Evolutionary conservation across 2,888 invertebrate genomes (phyloP).

Genomic region (Pheosia gnoma): DNA sequence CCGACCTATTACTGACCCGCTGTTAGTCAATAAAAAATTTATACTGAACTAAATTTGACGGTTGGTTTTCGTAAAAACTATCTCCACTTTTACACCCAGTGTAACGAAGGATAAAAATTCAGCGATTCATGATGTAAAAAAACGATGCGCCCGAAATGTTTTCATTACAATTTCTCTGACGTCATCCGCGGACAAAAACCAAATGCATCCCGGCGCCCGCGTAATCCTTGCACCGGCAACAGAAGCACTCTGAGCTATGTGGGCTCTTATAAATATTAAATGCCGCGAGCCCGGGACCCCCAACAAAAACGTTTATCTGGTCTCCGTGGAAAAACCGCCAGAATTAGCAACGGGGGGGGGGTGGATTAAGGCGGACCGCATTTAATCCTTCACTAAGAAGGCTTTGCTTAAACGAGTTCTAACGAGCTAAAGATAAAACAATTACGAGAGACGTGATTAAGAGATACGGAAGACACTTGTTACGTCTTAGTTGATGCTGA

Average conservation of each 20-base stretch:
- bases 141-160: constrained; percentile 48
- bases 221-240: constrained; percentile 72
- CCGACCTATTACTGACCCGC: too few relatives aligned
- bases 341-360: constrained; percentile 82
- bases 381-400: constrained; percentile 85
- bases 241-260: constrained; percentile 69
- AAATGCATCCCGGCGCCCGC: constrained; percentile 62
- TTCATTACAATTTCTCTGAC: constrained; percentile 62
- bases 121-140: constrained; percentile 34
- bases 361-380: constrained; percentile 82
- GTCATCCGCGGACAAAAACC: constrained; percentile 61
- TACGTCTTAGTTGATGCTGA: constrained; percentile 69
- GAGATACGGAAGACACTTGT: constrained; percentile 83
- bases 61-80: constrained; percentile 14
- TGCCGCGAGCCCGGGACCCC: constrained; percentile 64
- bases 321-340: constrained; percentile 80
- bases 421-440: constrained; percentile 84
- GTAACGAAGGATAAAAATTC: constrained; percentile 3
- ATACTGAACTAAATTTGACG: too few relatives aligned
- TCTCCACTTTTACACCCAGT: background rate
- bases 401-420: constrained; percentile 84
- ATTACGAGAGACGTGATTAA: constrained; percentile 82
- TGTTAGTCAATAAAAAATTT: too few relatives aligned
- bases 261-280: constrained; percentile 81
- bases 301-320: constrained; percentile 83